Percentiles rank a stretch among this genome's conserved stretches.
Conservation (phyloP, 2,888 invertebrate species). For the Caenorhabditis wallacei region DNA sequence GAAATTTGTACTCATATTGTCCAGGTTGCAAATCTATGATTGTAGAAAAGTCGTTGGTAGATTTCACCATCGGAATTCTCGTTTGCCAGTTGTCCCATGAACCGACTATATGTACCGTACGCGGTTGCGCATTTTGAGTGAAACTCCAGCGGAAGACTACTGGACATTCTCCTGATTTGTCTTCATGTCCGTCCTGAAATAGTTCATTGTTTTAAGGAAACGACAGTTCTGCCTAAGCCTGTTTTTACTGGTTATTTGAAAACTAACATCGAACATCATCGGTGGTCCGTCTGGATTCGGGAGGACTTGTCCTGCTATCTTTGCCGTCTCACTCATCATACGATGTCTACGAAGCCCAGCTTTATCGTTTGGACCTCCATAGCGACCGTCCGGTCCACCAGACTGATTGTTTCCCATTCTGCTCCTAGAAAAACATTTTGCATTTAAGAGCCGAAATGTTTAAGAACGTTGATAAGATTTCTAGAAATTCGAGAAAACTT, state of each 20-base stretch:
- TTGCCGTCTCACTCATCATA: constrained; percentile 67
- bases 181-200: constrained; percentile 61
- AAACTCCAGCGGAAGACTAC: constrained; percentile 83
- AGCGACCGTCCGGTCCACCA: constrained; percentile 50
- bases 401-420: constrained; percentile 65
- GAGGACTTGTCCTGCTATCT: constrained; percentile 55
- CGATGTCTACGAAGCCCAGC: constrained; percentile 61
- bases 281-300: constrained; percentile 66
- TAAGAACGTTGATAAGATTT: too few relatives aligned
- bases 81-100: constrained; percentile 92
- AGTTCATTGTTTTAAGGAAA: not conserved
- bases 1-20: constrained; percentile 83
- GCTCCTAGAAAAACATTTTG: constrained; percentile 4
- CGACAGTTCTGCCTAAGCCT: too few relatives aligned
- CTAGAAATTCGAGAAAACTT: not conserved
- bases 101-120: constrained; percentile 78
- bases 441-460: too few relatives aligned
- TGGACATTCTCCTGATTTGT: constrained; percentile 80
- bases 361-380: constrained; percentile 32
- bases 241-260: too few relatives aligned
- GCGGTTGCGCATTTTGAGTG: constrained; percentile 54
- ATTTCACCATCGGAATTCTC: constrained; percentile 93
- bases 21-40: constrained; percentile 87
- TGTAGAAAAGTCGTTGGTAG: constrained; percentile 96
- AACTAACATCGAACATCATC: constrained; percentile 60